phyloP scores from a whole-genome alignment of 2,113 vertebrate genomes.

The Anarrhichthys ocellatus region DNA sequence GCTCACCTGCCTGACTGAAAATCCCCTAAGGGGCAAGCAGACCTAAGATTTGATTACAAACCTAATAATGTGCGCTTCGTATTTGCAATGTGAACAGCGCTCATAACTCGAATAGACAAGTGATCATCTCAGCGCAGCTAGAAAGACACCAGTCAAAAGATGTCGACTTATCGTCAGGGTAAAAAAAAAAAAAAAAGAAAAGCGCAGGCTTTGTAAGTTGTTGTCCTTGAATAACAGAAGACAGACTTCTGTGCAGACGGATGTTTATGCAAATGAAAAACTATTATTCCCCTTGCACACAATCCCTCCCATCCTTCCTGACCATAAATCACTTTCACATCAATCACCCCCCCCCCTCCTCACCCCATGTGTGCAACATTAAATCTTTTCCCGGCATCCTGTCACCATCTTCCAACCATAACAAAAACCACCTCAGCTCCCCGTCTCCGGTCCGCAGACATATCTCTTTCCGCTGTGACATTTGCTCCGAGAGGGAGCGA shows the following conservation, averaged over 20 bases:
- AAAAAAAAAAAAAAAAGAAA: constrained; percentile 12
- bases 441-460: constrained; percentile 30
- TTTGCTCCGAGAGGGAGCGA: constrained; percentile 51
- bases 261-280: constrained; percentile 52
- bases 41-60: constrained; percentile 79
- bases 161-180: constrained; percentile 20
- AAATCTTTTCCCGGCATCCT: constrained; percentile 13
- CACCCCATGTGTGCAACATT: background rate
- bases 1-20: constrained; percentile 51
- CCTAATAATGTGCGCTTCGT: constrained; percentile 73
- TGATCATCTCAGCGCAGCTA: constrained; percentile 60
- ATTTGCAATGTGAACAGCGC: constrained; percentile 66
- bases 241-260: background rate
- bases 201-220: background rate
- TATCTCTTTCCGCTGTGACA: constrained; percentile 57
- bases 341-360: constrained; percentile 16
- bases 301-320: constrained; percentile 4
- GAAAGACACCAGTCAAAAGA: constrained; percentile 50
- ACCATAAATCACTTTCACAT: constrained; percentile 55
- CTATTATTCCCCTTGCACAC: constrained; percentile 21
- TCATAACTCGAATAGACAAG: constrained; percentile 65
- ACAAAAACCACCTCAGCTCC: constrained; percentile 23
- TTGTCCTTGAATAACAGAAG: constrained; percentile 29
- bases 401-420: constrained; percentile 48
- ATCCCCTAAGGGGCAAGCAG: constrained; percentile 61